Evolutionary conservation across 2,888 invertebrate species (phyloP).

Genomic region (Eueremaeus valkanovi): DNA sequence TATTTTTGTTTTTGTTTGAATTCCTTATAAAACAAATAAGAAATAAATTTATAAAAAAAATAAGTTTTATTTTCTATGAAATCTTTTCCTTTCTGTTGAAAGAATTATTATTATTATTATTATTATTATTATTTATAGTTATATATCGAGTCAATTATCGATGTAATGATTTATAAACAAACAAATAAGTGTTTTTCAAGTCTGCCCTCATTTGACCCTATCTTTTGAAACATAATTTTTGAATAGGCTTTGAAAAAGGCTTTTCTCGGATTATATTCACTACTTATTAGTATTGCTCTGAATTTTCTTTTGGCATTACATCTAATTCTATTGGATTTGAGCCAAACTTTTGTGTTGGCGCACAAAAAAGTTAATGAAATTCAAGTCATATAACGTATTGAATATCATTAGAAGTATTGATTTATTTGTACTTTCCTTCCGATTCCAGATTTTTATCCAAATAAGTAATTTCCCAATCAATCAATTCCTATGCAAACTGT

Average conservation of each 20-base stretch:
- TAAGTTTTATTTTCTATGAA: too few relatives aligned
- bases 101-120: too few relatives aligned
- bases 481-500: not conserved
- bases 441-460: not conserved
- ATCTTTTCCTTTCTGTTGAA: not conserved
- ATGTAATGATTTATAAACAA: not conserved
- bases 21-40: too few relatives aligned
- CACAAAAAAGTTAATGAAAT: not conserved
- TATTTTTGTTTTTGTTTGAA: not conserved
- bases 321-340: not conserved
- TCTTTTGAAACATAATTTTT: not conserved
- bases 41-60: too few relatives aligned
- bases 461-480: not conserved
- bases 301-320: not conserved
- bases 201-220: not conserved
- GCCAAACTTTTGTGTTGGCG: not conserved
- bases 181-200: not conserved
- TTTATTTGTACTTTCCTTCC: constrained; percentile 11
- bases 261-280: too few relatives aligned
- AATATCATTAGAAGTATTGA: constrained; percentile 12
- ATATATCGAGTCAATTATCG: too few relatives aligned
- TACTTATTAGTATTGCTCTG: not conserved
- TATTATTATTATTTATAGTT: too few relatives aligned
- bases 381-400: not conserved
- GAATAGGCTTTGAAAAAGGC: not conserved